phyloP scores from a whole-genome alignment of 2,797 vertebrate species.

The Heterohyrax brucei region DNA sequence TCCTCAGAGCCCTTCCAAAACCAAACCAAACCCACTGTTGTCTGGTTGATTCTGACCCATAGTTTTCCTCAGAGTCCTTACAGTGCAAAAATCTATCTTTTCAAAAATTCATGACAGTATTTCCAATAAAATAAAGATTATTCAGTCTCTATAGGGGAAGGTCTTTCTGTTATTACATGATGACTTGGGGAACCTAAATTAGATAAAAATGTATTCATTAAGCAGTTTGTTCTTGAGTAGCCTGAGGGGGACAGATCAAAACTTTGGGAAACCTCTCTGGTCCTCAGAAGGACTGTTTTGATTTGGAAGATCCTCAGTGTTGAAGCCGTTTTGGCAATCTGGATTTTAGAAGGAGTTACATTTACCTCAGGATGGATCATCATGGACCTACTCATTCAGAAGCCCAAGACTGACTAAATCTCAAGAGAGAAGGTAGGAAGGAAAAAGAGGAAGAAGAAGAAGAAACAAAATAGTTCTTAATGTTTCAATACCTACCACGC shows the following conservation, averaged over 20 bases:
- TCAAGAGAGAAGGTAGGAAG: not conserved
- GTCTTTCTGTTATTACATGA: not conserved
- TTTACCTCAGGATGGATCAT: not conserved
- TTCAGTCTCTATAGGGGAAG: not conserved
- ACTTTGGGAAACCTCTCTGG: not conserved
- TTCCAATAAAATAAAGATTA: not conserved
- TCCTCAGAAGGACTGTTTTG: not conserved
- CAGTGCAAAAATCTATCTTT: not conserved
- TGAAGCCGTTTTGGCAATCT: not conserved
- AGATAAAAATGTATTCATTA: not conserved
- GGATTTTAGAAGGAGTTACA: not conserved
- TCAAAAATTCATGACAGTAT: not conserved
- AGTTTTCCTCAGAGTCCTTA: not conserved
- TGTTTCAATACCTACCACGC: not conserved
- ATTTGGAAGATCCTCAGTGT: not conserved
- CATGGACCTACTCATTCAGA: rapidly evolving
- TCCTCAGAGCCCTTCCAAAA: not conserved
- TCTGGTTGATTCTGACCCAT: too few species aligned
- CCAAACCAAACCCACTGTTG: too few species aligned
- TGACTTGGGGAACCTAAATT: not conserved
- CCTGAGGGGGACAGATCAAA: not conserved
- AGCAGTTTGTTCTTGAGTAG: not conserved
- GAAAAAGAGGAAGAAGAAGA: not conserved
- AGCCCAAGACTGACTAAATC: not conserved
- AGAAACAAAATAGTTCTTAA: not conserved